Percentiles rank a stretch among this genome's conserved stretches.
These are phyloP conservation scores for Sclerurus mexicanus DNA, from an alignment of 2,113 vertebrate genomes.

Conservation along the genomic window DNA sequence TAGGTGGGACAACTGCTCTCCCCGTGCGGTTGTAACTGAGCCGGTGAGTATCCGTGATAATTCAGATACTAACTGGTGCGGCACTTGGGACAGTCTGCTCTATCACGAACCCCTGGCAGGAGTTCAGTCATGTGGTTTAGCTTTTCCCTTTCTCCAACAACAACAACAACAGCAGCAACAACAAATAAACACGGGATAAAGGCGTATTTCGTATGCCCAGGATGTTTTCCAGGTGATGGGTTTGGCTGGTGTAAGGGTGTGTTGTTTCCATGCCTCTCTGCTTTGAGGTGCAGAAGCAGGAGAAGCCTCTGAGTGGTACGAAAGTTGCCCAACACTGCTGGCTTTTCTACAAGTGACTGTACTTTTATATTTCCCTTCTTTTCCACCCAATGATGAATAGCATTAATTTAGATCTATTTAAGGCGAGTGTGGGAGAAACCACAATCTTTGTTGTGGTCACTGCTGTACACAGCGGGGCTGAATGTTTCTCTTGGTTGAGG, in stretches of 20 bases:
- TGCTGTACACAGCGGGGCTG: slow-evolving; percentile 86
- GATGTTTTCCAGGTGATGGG: slow-evolving; percentile 64
- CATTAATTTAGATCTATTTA: slow-evolving; percentile 91
- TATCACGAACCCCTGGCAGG: slow-evolving; percentile 57
- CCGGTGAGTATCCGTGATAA: slow-evolving; percentile 60
- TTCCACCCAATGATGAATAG: slow-evolving; percentile 85
- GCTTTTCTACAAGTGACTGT: slow-evolving; percentile 71
- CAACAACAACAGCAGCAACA: slow-evolving; percentile 49
- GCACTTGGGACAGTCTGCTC: slow-evolving; percentile 54
- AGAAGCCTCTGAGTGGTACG: slow-evolving; percentile 52
- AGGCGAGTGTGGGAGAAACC: slow-evolving; percentile 88
- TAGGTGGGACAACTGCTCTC: slow-evolving; percentile 63
- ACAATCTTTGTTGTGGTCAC: slow-evolving; percentile 94
- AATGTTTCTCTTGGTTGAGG: slow-evolving; percentile 75
- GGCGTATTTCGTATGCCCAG: not conserved
- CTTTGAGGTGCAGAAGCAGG: not conserved
- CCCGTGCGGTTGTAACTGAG: slow-evolving; percentile 35
- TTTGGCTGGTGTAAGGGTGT: not conserved
- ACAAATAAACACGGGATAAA: slow-evolving; percentile 49
- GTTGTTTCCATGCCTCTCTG: not conserved
- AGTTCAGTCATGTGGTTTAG: slow-evolving; percentile 65
- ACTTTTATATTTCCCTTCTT: slow-evolving; percentile 80
- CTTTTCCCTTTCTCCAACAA: slow-evolving; percentile 62
- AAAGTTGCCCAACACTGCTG: slow-evolving; percentile 71
- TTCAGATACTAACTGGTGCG: slow-evolving; percentile 53